Evolutionary conservation across 2,888 invertebrate genomes (phyloP).

Genomic region (Slavum lentiscoides): DNA sequence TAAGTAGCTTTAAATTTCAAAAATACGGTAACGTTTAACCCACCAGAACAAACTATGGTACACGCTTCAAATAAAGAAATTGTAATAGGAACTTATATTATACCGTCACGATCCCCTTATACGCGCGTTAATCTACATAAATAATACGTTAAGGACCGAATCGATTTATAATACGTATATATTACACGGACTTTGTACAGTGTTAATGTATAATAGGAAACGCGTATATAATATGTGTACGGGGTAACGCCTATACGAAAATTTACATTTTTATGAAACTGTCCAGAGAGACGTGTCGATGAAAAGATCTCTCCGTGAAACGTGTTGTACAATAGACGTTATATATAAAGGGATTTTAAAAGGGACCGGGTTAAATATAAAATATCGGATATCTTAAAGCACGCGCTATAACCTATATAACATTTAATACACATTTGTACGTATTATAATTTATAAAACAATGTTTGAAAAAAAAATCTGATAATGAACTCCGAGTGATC

Average conservation of each 20-base stretch:
- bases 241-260: not conserved
- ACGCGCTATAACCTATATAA: too few species aligned
- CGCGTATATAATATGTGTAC: not conserved
- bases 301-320: not conserved
- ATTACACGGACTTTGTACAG: not conserved
- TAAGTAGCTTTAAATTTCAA: not conserved
- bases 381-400: not conserved
- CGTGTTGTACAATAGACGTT: not conserved
- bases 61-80: not conserved
- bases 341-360: not conserved
- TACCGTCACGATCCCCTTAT: too few species aligned
- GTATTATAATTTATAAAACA: too few species aligned
- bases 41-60: not conserved
- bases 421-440: too few species aligned
- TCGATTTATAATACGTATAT: not conserved
- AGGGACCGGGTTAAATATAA: not conserved
- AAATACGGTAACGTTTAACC: not conserved
- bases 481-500: too few species aligned
- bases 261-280: constrained; percentile 10
- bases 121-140: not conserved
- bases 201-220: not conserved
- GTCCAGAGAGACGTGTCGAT: not conserved
- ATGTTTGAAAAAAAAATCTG: too few species aligned
- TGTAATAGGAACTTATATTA: not conserved
- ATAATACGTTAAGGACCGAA: not conserved